These are phyloP conservation scores for Larimichthys crocea DNA, from an alignment of 2,113 vertebrate genomes.

Conservation along the genomic window DNA sequence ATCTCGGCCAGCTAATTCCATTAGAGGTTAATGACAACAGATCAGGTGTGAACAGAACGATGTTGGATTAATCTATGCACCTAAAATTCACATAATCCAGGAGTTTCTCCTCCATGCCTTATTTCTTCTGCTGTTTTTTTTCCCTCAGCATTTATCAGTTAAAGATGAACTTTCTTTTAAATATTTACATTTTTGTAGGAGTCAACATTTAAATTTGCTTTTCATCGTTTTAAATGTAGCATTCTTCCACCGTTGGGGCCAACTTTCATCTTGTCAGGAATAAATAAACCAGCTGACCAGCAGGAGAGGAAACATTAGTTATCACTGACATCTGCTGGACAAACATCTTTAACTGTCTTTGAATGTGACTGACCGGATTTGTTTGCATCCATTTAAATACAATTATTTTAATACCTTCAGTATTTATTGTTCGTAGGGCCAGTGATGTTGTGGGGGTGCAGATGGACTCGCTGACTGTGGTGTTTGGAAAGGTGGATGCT, in stretches of 20 bases:
- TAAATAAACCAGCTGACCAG: neutral
- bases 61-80: neutral
- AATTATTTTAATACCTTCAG: neutral
- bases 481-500: no score
- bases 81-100: neutral
- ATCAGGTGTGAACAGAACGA: neutral
- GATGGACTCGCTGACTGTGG: no score
- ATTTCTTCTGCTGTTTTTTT: neutral
- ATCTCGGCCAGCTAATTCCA: neutral
- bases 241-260: neutral
- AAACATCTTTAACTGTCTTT: neutral
- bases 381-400: neutral
- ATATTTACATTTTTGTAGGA: neutral
- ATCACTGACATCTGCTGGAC: conserved; percentile 68
- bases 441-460: no score
- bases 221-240: neutral
- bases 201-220: neutral
- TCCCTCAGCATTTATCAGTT: neutral
- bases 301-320: conserved; percentile 8
- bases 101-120: neutral
- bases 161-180: neutral
- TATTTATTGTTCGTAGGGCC: no score
- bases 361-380: neutral
- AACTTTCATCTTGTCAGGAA: neutral
- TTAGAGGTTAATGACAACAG: neutral